These are phyloP conservation scores for Sus scrofa DNA, from an alignment of 2,113 vertebrate genomes.

Conservation along the genomic window T2T-Sscrofa CM000824.6:226657501-226658000, in stretches of 20 bases:
- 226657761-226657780: rapidly evolving
- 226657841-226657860: not conserved
- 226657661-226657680: not conserved
- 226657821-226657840: not conserved
- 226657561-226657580: not conserved
- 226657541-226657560: not conserved
- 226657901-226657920: not conserved
- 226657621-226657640: not conserved
- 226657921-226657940: not conserved
- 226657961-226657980: not conserved
- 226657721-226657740: not conserved
- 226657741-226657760: not conserved
- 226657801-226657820: not conserved
- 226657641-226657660: rapidly evolving
- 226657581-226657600: not conserved
- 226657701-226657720: not conserved
- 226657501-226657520: not conserved
- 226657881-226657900: not conserved
- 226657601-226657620: not conserved
- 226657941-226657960: not conserved
- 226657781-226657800: not conserved
- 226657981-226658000: conserved; percentile 14
- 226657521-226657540: too few species aligned
- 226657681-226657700: not conserved
- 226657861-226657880: not conserved